Evolutionary conservation across 1,140 invertebrate genomes (phyloP).

Genomic region (Belonocnema kinseyi): DNA sequence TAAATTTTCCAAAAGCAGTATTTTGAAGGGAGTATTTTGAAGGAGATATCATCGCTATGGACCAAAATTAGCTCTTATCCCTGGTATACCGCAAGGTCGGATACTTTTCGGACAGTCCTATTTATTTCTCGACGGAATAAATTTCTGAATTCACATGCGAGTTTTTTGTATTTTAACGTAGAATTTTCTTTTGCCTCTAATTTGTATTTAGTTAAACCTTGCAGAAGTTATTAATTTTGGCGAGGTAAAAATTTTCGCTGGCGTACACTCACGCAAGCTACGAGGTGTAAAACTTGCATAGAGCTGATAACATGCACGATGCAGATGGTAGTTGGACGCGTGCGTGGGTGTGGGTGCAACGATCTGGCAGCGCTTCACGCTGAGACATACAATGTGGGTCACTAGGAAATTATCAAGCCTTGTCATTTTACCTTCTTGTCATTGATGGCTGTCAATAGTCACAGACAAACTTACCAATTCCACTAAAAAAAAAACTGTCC

Average conservation of each 20-base stretch:
- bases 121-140: background rate
- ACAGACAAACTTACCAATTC: too few relatives aligned
- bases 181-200: background rate
- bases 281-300: background rate
- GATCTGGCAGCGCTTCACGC: slow-evolving; percentile 42
- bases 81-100: too few relatives aligned
- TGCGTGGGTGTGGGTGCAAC: slow-evolving; percentile 52
- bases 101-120: too few relatives aligned
- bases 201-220: background rate
- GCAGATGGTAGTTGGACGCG: slow-evolving; percentile 53
- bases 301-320: slow-evolving; percentile 23
- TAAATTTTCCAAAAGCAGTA: too few relatives aligned
- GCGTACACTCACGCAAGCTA: background rate
- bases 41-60: too few relatives aligned
- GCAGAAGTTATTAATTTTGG: background rate
- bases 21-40: too few relatives aligned
- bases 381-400: slow-evolving; percentile 64
- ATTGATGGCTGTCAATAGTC: slow-evolving; percentile 7
- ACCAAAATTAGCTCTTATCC: too few relatives aligned
- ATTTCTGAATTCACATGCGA: background rate
- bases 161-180: background rate
- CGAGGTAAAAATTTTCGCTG: background rate
- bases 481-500: too few relatives aligned
- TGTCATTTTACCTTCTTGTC: slow-evolving; percentile 43
- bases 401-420: slow-evolving; percentile 68